Percentiles rank a stretch among this genome's conserved stretches.
Conservation (phyloP, 2,113 vertebrate genomes). For the Prunella fulvescens region DNA sequence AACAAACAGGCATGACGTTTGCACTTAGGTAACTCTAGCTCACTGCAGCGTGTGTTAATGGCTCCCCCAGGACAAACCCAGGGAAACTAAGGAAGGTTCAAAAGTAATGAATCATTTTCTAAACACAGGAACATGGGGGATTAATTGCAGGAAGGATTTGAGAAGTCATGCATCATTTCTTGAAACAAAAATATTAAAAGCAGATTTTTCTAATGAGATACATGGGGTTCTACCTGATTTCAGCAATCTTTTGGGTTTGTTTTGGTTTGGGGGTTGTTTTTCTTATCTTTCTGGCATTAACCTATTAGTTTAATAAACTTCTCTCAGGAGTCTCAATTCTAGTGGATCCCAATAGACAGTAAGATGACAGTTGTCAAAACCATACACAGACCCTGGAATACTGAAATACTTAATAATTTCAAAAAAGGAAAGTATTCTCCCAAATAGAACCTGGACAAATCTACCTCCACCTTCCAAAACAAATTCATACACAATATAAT, state of each 20-base stretch:
- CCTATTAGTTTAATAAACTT: slow-evolving; percentile 2
- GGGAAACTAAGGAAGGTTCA: slow-evolving; percentile 84
- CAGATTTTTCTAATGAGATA: slow-evolving; percentile 82
- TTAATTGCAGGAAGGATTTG: slow-evolving; percentile 98
- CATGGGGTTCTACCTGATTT: slow-evolving; percentile 62
- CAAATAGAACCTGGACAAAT: not conserved
- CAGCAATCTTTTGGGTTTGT: not conserved
- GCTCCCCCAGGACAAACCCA: slow-evolving; percentile 85
- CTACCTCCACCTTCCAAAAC: not conserved
- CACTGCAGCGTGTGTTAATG: slow-evolving; percentile 83
- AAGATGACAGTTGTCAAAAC: not conserved
- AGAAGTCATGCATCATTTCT: slow-evolving; percentile 92
- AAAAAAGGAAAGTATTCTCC: not conserved
- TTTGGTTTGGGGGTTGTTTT: slow-evolving; percentile 22
- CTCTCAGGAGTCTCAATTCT: slow-evolving; percentile 9
- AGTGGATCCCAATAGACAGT: slow-evolving; percentile 11
- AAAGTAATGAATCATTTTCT: slow-evolving; percentile 99
- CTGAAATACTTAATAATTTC: not conserved
- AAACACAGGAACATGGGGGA: slow-evolving; percentile 95
- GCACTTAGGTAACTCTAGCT: slow-evolving; percentile 89
- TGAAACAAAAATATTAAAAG: slow-evolving; percentile 90
- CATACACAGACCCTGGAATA: not conserved
- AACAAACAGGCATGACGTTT: slow-evolving; percentile 87
- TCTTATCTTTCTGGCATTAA: slow-evolving; percentile 1
- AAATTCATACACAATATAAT: not conserved